Evolutionary conservation across 1,140 invertebrate genomes (phyloP).

Genomic region (Druon quercuslanigerum): DNA sequence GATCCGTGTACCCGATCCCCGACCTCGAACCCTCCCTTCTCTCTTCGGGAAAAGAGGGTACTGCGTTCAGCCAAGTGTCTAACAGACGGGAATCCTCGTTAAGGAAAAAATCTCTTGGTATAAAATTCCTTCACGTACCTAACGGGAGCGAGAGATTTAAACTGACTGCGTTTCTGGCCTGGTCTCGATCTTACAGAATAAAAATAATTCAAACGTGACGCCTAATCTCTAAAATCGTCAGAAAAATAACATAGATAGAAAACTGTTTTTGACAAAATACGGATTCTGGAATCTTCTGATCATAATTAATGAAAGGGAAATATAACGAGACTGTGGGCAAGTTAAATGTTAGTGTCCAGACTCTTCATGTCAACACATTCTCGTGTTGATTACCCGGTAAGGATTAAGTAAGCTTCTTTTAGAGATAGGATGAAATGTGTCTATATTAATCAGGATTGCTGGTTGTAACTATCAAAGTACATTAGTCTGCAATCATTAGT

Average conservation of each 20-base stretch:
- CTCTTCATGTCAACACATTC: neutral
- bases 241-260: neutral
- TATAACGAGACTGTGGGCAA: neutral
- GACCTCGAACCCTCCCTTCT: conserved; percentile 35
- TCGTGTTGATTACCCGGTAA: too few relatives aligned
- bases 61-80: conserved; percentile 57
- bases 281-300: too few relatives aligned
- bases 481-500: conserved; percentile 24
- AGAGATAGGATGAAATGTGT: neutral
- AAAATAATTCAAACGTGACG: conserved; percentile 1
- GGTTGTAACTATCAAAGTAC: neutral
- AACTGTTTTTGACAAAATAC: too few relatives aligned
- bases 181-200: neutral
- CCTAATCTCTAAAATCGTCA: neutral
- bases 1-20: conserved; percentile 64
- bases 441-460: neutral
- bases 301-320: too few relatives aligned
- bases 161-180: conserved; percentile 46
- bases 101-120: conserved; percentile 55
- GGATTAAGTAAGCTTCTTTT: too few relatives aligned
- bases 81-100: conserved; percentile 61
- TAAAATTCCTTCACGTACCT: conserved; percentile 59
- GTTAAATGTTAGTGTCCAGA: neutral
- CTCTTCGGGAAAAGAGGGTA: conserved; percentile 48
- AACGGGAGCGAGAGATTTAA: conserved; percentile 58